Conservation (phyloP, 2,797 vertebrate species). For the Bovichtus variegatus region DNA sequence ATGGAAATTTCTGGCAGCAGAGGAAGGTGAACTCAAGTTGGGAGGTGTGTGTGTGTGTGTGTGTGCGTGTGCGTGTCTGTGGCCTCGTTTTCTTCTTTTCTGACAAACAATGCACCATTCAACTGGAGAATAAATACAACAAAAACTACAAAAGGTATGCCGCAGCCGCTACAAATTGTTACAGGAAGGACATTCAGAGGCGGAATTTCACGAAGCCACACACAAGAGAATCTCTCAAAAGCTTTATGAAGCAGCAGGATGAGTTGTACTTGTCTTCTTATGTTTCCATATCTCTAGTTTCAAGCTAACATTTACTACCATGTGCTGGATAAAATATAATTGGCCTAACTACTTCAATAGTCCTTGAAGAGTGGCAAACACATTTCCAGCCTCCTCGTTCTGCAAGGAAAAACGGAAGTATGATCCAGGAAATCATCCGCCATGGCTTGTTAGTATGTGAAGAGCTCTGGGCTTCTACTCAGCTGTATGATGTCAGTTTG, state of each 20-base stretch:
- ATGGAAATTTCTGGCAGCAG: constrained; percentile 43
- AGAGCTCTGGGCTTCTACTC: constrained; percentile 20
- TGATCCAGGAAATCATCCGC: constrained; percentile 41
- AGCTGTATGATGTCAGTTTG: neutral
- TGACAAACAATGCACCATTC: constrained; percentile 80
- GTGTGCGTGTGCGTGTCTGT: constrained; percentile 40
- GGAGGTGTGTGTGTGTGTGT: constrained; percentile 2
- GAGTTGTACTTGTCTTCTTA: neutral
- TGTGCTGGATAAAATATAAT: neutral
- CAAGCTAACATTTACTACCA: neutral
- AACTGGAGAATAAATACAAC: constrained; percentile 64
- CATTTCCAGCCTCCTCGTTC: constrained; percentile 4
- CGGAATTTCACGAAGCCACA: constrained; percentile 50
- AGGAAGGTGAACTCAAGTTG: constrained; percentile 53
- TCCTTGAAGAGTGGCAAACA: neutral
- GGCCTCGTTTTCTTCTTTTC: constrained; percentile 60
- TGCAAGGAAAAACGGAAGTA: constrained; percentile 18
- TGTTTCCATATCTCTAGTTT: neutral
- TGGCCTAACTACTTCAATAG: neutral
- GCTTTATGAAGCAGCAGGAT: constrained; percentile 5
- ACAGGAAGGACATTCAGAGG: constrained; percentile 52
- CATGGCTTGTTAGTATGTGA: constrained; percentile 39
- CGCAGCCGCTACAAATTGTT: constrained; percentile 67
- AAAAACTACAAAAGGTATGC: constrained; percentile 60
- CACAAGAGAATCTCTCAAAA: constrained; percentile 6